phyloP scores from a whole-genome alignment of 2,797 vertebrate genomes.

The Acomys russatus region DNA sequence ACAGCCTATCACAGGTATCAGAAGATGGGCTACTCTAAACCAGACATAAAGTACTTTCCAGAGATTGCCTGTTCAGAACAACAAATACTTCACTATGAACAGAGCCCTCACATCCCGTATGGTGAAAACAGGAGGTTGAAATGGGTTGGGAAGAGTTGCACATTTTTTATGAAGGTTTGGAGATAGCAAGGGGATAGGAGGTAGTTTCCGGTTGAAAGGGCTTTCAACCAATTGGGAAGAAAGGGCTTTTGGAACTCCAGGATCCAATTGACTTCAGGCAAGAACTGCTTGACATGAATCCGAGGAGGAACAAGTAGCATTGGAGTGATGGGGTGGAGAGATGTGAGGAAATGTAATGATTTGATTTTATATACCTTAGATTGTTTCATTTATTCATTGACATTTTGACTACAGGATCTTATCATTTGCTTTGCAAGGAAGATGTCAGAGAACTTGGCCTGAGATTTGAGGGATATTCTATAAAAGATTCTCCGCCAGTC shows the following conservation, averaged over 20 bases:
- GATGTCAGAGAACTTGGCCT: slow-evolving; percentile 71
- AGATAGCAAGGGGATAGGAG: slow-evolving; percentile 35
- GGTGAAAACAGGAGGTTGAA: slow-evolving; percentile 72
- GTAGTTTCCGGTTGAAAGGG: slow-evolving; percentile 52
- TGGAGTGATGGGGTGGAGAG: slow-evolving; percentile 64
- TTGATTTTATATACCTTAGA: slow-evolving; percentile 79
- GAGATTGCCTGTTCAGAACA: slow-evolving; percentile 80
- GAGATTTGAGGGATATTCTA: slow-evolving; percentile 51
- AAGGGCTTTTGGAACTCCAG: slow-evolving; percentile 62
- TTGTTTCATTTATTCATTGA: slow-evolving; percentile 79
- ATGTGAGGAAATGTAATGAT: slow-evolving; percentile 70
- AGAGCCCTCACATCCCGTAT: slow-evolving; percentile 73
- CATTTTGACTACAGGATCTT: slow-evolving; percentile 80
- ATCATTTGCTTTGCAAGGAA: slow-evolving; percentile 82
- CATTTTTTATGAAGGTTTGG: slow-evolving; percentile 60
- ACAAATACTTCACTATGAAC: slow-evolving; percentile 73
- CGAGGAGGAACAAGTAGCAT: slow-evolving; percentile 57
- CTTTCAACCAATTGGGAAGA: slow-evolving; percentile 58
- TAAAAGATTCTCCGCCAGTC: slow-evolving; percentile 49
- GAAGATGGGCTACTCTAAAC: slow-evolving; percentile 78
- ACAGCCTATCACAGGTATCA: slow-evolving; percentile 66
- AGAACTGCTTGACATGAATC: slow-evolving; percentile 49
- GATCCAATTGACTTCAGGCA: slow-evolving; percentile 63
- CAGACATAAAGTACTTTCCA: slow-evolving; percentile 81
- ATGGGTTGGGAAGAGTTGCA: slow-evolving; percentile 43